phyloP scores from a whole-genome alignment of 1,140 invertebrate genomes.

The Meloidogyne hapla region DNA sequence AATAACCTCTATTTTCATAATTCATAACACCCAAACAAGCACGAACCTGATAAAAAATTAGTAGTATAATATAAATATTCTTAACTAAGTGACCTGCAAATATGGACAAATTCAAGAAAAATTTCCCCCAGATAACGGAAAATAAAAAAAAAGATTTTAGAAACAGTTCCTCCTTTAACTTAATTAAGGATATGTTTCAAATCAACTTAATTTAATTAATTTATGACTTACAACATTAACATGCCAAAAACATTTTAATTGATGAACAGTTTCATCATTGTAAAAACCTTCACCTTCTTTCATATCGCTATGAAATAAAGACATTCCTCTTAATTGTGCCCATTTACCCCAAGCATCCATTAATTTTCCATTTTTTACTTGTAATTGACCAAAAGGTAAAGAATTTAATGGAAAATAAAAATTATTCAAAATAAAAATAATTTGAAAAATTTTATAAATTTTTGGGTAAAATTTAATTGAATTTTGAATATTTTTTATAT shows the following conservation, averaged over 20 bases:
- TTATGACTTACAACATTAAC: constrained; percentile 25
- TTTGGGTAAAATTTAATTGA: no score
- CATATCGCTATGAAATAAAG: constrained; percentile 29
- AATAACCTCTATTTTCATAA: constrained; percentile 26
- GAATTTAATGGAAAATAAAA: not conserved
- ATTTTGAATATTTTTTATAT: no score
- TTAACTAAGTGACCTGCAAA: no score
- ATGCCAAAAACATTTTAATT: constrained; percentile 27
- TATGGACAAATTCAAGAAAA: no score
- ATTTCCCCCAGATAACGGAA: no score
- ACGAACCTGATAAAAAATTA: no score
- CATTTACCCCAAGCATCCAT: not conserved
- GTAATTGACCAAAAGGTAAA: constrained; percentile 6
- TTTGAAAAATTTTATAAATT: not conserved
- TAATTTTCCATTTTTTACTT: constrained; percentile 3
- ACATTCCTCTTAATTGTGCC: constrained; percentile 26
- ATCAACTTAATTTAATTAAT: no score
- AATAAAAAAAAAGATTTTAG: no score
- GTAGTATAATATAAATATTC: no score
- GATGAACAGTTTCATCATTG: constrained; percentile 29
- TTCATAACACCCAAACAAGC: constrained; percentile 17
- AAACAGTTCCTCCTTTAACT: no score
- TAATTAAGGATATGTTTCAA: no score
- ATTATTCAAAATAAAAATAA: not conserved
- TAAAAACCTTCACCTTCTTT: not conserved